These are phyloP conservation scores for Eidolon helvum DNA, from an alignment of 2,113 vertebrate genomes.

Conservation along the genomic window DNA sequence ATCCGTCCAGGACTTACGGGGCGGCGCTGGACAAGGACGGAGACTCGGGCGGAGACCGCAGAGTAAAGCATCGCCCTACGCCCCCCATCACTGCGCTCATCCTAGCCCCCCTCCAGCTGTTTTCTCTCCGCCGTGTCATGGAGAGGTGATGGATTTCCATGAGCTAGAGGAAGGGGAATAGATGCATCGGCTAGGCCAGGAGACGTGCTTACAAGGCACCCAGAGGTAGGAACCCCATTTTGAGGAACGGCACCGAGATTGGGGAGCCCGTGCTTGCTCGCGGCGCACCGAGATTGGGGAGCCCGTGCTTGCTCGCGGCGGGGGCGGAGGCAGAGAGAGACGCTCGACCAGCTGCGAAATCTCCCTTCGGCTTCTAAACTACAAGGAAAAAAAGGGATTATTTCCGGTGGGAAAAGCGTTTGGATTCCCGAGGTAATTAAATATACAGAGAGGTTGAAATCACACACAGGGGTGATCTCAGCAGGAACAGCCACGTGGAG, in stretches of 20 bases:
- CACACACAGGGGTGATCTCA: background rate
- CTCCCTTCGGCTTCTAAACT: background rate
- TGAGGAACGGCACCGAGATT: background rate
- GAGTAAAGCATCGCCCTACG: background rate
- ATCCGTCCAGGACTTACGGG: background rate
- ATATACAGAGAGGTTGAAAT: background rate
- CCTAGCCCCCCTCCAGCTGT: conserved; percentile 51
- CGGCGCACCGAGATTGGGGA: background rate
- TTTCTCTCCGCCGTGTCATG: background rate
- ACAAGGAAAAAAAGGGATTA: no score
- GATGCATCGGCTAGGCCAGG: rapidly evolving
- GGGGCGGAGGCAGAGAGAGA: background rate
- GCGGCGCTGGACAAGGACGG: background rate
- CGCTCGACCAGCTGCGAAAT: background rate
- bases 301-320: rapidly evolving
- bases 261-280: rapidly evolving
- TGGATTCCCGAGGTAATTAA: background rate
- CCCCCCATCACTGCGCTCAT: background rate
- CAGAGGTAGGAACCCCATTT: no score
- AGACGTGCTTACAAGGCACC: background rate
- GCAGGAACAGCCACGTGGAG: background rate
- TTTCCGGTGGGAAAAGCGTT: background rate
- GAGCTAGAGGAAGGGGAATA: background rate
- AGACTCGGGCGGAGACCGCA: background rate
- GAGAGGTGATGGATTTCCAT: background rate